phyloP scores from a whole-genome alignment of 2,113 vertebrate genomes.

The Vulpes vulpes region DNA sequence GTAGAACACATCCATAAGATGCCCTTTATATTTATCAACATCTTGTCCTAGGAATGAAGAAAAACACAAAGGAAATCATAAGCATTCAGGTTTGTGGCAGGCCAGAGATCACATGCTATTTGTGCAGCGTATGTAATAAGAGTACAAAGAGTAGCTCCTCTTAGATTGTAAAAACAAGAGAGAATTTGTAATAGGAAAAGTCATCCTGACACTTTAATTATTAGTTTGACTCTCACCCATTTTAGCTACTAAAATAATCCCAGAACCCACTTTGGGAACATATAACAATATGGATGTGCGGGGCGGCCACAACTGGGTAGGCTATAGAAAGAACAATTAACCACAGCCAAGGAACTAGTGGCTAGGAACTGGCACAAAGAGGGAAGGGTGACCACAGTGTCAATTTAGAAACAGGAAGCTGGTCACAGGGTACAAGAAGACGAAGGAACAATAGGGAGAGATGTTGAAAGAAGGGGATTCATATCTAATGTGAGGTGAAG shows the following conservation, averaged over 20 bases:
- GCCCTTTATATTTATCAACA: conserved; percentile 94
- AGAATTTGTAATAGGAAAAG: conserved; percentile 22
- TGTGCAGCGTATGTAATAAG: neutral
- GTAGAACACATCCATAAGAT: conserved; percentile 94
- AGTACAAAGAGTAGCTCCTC: neutral
- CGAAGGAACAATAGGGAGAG: neutral
- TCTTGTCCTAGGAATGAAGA: conserved; percentile 90
- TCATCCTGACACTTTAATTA: conserved; percentile 34
- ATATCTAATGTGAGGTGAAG: neutral
- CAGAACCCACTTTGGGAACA: neutral
- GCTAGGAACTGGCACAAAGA: neutral
- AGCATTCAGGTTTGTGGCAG: neutral
- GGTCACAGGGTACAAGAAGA: neutral
- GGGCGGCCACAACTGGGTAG: neutral
- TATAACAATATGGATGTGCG: neutral
- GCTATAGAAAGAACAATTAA: neutral
- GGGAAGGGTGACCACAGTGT: neutral
- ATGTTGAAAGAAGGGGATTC: neutral
- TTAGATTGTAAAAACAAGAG: conserved; percentile 28
- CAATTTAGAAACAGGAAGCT: conserved; percentile 41
- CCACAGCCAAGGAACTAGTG: neutral
- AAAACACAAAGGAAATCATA: conserved; percentile 74
- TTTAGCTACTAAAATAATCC: conserved; percentile 40
- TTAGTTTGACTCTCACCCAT: conserved; percentile 52
- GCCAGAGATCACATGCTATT: neutral